Conservation (phyloP, 2,797 vertebrate genomes). For the Apogon talboti region DNA sequence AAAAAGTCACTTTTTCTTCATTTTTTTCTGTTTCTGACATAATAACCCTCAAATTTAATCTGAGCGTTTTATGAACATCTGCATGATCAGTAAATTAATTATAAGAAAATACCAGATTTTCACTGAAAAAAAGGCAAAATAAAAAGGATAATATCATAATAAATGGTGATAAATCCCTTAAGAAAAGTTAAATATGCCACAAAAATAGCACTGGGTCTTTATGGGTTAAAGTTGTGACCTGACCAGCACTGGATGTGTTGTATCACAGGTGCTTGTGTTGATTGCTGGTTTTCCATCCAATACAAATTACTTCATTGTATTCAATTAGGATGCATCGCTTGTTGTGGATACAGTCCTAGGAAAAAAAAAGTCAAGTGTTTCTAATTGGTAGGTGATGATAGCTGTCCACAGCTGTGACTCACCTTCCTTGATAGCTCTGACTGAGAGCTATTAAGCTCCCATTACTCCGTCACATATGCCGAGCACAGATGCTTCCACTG, state of each 20-base stretch:
- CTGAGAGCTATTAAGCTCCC: conserved; percentile 61
- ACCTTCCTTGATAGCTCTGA: conserved; percentile 54
- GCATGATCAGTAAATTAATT: too few relatives aligned
- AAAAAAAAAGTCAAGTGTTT: conserved; percentile 21
- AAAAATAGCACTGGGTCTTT: too few relatives aligned
- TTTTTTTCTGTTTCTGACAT: too few relatives aligned
- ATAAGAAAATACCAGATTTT: too few relatives aligned
- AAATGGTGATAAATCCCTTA: too few relatives aligned
- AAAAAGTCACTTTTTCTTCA: too few relatives aligned
- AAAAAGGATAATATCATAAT: too few relatives aligned
- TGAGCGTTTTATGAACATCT: too few relatives aligned
- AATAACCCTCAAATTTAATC: too few relatives aligned
- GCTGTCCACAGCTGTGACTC: conserved; percentile 64
- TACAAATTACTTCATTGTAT: conserved; percentile 39
- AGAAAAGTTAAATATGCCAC: too few relatives aligned
- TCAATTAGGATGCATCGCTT: conserved; percentile 42
- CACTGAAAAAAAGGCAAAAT: too few relatives aligned
- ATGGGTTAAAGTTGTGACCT: not conserved
- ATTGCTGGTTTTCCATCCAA: conserved; percentile 1
- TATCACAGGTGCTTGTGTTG: conserved; percentile 5
- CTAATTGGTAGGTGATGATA: conserved; percentile 53
- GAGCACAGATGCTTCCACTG: conserved; percentile 56
- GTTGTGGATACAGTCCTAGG: conserved; percentile 16
- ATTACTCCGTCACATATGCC: conserved; percentile 60
- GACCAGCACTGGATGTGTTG: not conserved